A percentile compares a stretch with the other conserved stretches of the same genome.
These are phyloP conservation scores for Phengaris arion DNA, from an alignment of 2,888 invertebrate genomes.

Conservation along the genomic window DNA sequence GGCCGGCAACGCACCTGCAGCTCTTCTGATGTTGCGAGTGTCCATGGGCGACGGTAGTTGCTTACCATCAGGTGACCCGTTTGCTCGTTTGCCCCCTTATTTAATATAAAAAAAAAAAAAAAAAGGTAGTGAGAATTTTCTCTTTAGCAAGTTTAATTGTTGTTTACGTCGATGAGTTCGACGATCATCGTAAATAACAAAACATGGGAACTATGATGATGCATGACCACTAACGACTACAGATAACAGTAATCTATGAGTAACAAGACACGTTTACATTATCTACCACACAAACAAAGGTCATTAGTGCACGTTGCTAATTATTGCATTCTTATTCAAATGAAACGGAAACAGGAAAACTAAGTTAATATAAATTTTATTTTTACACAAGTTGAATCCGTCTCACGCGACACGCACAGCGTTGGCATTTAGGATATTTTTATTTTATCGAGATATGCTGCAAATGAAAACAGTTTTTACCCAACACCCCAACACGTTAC, in stretches of 20 bases:
- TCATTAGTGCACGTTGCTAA: constrained; percentile 6
- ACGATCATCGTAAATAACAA: neutral
- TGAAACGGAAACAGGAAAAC: neutral
- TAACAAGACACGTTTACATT: constrained; percentile 8
- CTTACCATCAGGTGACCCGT: too few relatives aligned
- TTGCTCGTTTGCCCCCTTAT: too few relatives aligned
- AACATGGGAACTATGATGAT: neutral
- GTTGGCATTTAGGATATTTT: neutral
- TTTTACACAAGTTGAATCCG: neutral
- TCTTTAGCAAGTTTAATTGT: neutral
- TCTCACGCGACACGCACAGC: neutral
- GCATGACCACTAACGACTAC: neutral
- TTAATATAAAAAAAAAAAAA: too few relatives aligned
- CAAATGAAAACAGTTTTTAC: neutral
- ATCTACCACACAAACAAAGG: neutral
- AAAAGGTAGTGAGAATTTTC: neutral
- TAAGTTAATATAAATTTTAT: neutral
- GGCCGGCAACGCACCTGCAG: too few relatives aligned
- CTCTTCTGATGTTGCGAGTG: too few relatives aligned
- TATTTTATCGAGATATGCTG: neutral
- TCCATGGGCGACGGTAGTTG: too few relatives aligned
- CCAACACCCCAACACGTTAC: too few relatives aligned
- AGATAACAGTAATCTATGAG: constrained; percentile 11
- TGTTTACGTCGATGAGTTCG: neutral
- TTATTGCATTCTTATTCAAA: constrained; percentile 13